phyloP scores from a whole-genome alignment of 2,797 vertebrate genomes.

The Karalla daura region DNA sequence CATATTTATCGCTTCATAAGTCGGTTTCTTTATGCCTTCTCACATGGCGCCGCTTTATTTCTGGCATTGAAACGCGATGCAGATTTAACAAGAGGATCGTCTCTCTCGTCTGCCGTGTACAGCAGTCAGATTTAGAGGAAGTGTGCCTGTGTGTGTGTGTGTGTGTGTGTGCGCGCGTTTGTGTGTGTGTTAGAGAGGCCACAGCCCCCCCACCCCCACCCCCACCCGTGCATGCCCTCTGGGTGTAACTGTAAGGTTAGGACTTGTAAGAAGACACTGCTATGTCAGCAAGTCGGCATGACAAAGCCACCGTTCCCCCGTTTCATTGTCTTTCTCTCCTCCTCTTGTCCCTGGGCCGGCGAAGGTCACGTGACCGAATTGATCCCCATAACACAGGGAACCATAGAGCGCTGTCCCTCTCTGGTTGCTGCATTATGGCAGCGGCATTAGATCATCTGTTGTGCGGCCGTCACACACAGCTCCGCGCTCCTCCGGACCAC shows the following conservation, averaged over 20 bases:
- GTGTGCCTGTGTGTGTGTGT: constrained; percentile 2
- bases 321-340: constrained; percentile 76
- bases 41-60: too few species aligned
- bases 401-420: constrained; percentile 26
- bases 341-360: constrained; percentile 52
- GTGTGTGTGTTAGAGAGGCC: constrained; percentile 17
- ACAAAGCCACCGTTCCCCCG: constrained; percentile 73
- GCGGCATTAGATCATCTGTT: constrained; percentile 58
- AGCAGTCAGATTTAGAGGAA: constrained; percentile 2
- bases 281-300: constrained; percentile 80
- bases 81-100: constrained; percentile 1
- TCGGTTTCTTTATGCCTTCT: too few species aligned
- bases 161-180: neutral
- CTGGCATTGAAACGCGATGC: neutral
- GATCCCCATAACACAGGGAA: constrained; percentile 64
- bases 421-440: constrained; percentile 36
- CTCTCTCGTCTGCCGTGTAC: neutral
- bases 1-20: too few species aligned
- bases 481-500: constrained; percentile 33
- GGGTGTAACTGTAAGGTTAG: constrained; percentile 76
- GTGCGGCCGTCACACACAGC: constrained; percentile 48
- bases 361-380: constrained; percentile 75
- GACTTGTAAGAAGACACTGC: constrained; percentile 84
- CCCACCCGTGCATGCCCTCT: constrained; percentile 65
- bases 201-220: too few species aligned